Base-by-base conservation (phyloP, 1,140 invertebrate genomes). In the Chironomus tepperi region DNA sequence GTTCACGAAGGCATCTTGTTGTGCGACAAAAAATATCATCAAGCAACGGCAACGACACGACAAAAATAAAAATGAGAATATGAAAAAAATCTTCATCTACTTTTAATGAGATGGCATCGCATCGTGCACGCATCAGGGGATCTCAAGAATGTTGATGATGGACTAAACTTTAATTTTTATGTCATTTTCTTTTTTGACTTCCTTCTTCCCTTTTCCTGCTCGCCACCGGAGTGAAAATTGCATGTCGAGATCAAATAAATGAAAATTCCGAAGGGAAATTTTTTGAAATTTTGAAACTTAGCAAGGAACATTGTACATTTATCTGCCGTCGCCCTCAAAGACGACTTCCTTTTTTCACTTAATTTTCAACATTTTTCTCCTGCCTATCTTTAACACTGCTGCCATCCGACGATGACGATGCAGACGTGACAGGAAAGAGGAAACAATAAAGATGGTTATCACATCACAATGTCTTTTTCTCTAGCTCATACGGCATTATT, bases 401-500 rank as follows among this genome's bases (percentile, higher is more conserved):
- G 5, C 24, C 24, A 34, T 34, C 5, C 24, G 24, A 34, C 65
- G 19, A 70, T 16, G 18, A 70, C 3, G n/a, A 57, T 57, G 47
- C n/a, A 12, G 65, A 70, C 65, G 65, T 70, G 65, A 70, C 65
- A 70, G 65, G 65, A 70, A 70, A 70, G 18, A 70, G 65, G 65
- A 70, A 70, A 70, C 65, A 70, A 70, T 70, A 70, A 70, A 70
- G 65, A 70, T 70, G 16, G 65, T 21, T 70, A 70, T 70, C 65
- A 70, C 65, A 70, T 70, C 18, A n/a, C 47, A n/a, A n/a, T 57
- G 47, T 12, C n/a, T n/a, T 57, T 57, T 57, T 57, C 15, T 57
- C 12, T n/a, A 5, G 5, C 47, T 57, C 16, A 9, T 70, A 18
- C 65, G 5, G 47, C 65, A 15, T 7, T 67, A n/a, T 67, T 16